phyloP scores from a whole-genome alignment of 2,113 vertebrate species.

The Macrotis lagotis region DNA sequence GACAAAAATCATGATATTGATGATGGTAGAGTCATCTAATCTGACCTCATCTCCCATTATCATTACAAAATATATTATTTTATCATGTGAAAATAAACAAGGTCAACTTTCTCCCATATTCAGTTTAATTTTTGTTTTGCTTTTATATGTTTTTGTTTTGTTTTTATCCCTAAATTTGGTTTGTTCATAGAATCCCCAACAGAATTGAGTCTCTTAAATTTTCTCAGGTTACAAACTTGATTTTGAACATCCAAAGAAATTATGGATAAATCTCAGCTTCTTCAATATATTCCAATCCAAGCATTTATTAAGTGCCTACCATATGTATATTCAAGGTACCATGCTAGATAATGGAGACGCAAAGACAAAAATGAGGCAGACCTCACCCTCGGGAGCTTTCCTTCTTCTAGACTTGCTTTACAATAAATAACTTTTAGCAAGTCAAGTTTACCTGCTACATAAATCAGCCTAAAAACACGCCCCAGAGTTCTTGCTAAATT shows the following conservation, averaged over 20 bases:
- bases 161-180: not conserved
- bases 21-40: not conserved
- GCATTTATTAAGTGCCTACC: not conserved
- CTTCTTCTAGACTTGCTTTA: not conserved
- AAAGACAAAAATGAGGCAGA: not conserved
- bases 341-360: not conserved
- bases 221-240: slow-evolving; percentile 11
- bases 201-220: not conserved
- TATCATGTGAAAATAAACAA: not conserved
- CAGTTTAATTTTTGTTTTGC: not conserved
- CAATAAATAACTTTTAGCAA: not conserved
- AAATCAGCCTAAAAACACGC: slow-evolving; percentile 5
- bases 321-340: not conserved
- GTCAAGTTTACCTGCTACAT: not conserved
- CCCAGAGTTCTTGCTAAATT: not conserved
- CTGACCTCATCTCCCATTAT: not conserved
- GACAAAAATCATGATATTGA: not conserved
- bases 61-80: not conserved
- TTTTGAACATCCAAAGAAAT: slow-evolving; percentile 32
- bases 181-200: not conserved
- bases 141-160: not conserved
- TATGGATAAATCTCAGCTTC: slow-evolving; percentile 29
- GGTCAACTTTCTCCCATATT: not conserved
- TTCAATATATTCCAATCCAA: not conserved
- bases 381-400: not conserved